Base-by-base conservation (phyloP, 2,797 vertebrate species). In the Holocentrus rufus region DNA sequence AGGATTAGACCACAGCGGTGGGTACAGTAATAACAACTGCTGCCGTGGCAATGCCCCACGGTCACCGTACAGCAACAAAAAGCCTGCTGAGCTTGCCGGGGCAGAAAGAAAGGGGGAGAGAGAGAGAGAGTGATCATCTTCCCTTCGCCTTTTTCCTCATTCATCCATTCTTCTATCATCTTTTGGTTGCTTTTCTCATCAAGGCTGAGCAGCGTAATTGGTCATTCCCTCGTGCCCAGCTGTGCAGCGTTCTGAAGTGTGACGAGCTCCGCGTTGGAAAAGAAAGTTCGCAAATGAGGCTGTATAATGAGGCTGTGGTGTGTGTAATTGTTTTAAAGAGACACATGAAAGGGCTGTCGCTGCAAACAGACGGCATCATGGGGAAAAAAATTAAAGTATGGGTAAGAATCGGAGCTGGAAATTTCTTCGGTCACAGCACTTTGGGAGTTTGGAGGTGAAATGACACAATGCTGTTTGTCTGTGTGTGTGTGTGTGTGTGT, bases 1-100 rank as follows among this genome's bases (percentile, higher is more conserved):
- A 30, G 77, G 87, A 88, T 91, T 82, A 91, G 68, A 82, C 82
- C 75, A 56, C 83, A 78, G 75, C 73, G 66, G 81, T 49, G 74
- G 69, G 58, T 71, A 80, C 80, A 65, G 77, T 74, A 69, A 84
- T 50, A 79, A 81, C 79, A 86, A 76, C 82, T 74, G 79, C 82
- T 81, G 69, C 65, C 22, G 47, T 68, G 74, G 75, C 76, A 74
- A 82, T 65, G 82, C 63, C 73, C 70, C 61, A 42, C 70, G 75
- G 80, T 53, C 77, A 72, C 46, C 52, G 3, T 79, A 63, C 76
- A 22, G 71, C 44, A 86, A 85, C 79, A 83, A 81, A 84, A 81
- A 50, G 49, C 62, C 74, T 17, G 47, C 62, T 71, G 69, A 39
- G 74, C 76, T 83, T 76, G 7, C 2, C 56, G 7, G 62, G 74